Evolutionary conservation across 2,888 invertebrate genomes (phyloP).

Genomic region (Cyclophora punctaria): DNA sequence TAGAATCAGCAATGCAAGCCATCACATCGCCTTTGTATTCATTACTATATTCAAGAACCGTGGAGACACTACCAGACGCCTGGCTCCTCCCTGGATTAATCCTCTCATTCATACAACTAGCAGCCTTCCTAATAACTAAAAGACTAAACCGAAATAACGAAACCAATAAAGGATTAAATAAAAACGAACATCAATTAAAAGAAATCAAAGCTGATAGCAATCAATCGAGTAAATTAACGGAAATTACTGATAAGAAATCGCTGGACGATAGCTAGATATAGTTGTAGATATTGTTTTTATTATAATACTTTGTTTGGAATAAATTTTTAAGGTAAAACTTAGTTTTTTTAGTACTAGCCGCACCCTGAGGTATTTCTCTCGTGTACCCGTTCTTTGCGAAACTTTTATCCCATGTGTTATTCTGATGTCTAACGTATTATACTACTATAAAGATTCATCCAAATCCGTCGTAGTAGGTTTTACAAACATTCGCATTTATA

Average conservation of each 20-base stretch:
- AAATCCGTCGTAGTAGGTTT: too few relatives aligned
- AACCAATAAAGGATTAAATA: slow-evolving; percentile 6
- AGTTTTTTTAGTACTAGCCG: too few relatives aligned
- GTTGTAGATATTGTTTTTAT: too few relatives aligned
- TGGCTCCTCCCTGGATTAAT: slow-evolving; percentile 59
- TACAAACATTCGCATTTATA: too few relatives aligned
- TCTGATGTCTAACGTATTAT: too few relatives aligned
- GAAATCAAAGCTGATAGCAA: slow-evolving; percentile 2
- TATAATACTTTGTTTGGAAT: too few relatives aligned
- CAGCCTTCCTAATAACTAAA: slow-evolving; percentile 46
- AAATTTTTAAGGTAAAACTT: too few relatives aligned
- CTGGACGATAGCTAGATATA: too few relatives aligned
- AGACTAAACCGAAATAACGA: slow-evolving; percentile 22
- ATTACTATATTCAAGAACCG: slow-evolving; percentile 58
- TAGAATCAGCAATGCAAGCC: slow-evolving; percentile 64
- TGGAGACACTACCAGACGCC: slow-evolving; percentile 50
- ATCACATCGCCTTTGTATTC: slow-evolving; percentile 60
- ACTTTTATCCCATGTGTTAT: too few relatives aligned
- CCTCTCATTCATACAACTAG: slow-evolving; percentile 46
- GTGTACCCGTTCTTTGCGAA: too few relatives aligned
- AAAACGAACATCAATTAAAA: slow-evolving; percentile 5
- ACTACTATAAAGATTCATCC: too few relatives aligned
- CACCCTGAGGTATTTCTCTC: too few relatives aligned
- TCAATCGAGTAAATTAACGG: slow-evolving; percentile 6
- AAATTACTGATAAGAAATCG: slow-evolving; percentile 6